A percentile compares a stretch with the other conserved stretches of the same genome.
phyloP scores from a whole-genome alignment of 2,888 invertebrate species.

The Dolichomitus sp. region DNA sequence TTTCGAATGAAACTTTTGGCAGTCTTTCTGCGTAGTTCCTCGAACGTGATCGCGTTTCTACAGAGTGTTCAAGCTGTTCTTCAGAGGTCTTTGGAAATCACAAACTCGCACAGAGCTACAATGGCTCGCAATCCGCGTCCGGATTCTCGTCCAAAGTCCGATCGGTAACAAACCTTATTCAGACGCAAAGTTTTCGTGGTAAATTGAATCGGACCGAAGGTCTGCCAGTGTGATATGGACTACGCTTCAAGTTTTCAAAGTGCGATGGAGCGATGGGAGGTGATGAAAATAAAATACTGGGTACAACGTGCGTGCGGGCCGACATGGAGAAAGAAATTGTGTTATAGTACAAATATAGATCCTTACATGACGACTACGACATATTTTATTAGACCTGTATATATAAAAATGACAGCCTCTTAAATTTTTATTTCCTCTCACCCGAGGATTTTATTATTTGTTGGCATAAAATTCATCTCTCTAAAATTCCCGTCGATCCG shows the following conservation, averaged over 20 bases:
- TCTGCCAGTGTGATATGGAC: not conserved
- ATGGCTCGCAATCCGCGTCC: slow-evolving; percentile 51
- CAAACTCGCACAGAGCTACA: slow-evolving; percentile 26
- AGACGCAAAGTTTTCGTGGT: slow-evolving; percentile 77
- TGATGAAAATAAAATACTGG: not conserved
- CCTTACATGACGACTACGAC: too few relatives aligned
- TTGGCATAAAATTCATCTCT: too few relatives aligned
- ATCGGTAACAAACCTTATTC: slow-evolving; percentile 81
- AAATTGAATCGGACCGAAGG: slow-evolving; percentile 77
- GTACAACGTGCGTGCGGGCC: not conserved
- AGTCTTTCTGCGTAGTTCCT: slow-evolving; percentile 32
- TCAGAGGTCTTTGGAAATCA: slow-evolving; percentile 14
- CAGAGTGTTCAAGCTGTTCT: not conserved
- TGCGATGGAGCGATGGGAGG: not conserved
- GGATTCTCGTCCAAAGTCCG: slow-evolving; percentile 49
- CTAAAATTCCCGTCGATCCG: too few relatives aligned
- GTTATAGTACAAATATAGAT: not conserved
- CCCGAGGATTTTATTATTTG: too few relatives aligned
- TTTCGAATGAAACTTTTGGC: slow-evolving; percentile 21
- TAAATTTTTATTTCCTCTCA: too few relatives aligned
- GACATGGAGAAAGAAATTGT: not conserved
- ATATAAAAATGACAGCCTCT: not conserved
- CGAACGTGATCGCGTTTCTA: slow-evolving; percentile 53
- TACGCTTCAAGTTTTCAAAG: not conserved
- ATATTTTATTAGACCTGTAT: not conserved